phyloP scores from a whole-genome alignment of 2,797 vertebrate genomes.

The Gila robusta region DNA sequence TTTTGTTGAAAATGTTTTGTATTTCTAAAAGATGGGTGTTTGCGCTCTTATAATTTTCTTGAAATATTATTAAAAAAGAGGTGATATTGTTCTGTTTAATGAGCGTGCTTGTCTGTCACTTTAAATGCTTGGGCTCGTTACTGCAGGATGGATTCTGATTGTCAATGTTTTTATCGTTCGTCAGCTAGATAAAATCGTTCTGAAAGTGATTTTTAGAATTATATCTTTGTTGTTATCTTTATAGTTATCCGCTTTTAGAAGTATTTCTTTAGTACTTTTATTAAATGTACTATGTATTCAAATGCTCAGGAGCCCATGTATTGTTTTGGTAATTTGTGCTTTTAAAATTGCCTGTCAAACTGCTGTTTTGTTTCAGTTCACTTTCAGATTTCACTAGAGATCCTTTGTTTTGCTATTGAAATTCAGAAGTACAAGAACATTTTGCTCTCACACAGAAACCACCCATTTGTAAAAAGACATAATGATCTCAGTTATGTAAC shows the following conservation, averaged over 20 bases:
- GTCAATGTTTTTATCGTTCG: no score
- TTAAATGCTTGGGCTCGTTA: no score
- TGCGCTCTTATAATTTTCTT: no score
- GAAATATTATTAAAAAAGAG: no score
- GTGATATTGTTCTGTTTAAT: no score
- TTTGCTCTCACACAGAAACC: conserved; percentile 31
- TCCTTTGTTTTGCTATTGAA: conserved; percentile 37
- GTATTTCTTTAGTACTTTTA: not conserved
- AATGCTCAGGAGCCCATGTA: not conserved
- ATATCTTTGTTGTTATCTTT: no score
- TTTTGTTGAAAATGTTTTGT: no score
- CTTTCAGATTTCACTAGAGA: conserved; percentile 40
- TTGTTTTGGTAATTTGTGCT: not conserved
- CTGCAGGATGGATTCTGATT: no score
- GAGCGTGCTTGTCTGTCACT: no score
- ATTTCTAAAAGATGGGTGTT: no score
- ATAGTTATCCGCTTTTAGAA: not conserved
- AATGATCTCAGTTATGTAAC: conserved; percentile 38
- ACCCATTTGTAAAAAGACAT: conserved; percentile 44
- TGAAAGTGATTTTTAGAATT: no score
- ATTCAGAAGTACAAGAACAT: conserved; percentile 10
- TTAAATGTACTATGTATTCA: not conserved
- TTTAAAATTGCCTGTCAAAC: conserved; percentile 27
- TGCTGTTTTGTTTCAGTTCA: conserved; percentile 37
- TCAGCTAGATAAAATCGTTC: no score